A percentile compares a stretch with the other conserved stretches of the same genome.
phyloP scores from a whole-genome alignment of 1,140 invertebrate genomes.

The Apis florea region DNA sequence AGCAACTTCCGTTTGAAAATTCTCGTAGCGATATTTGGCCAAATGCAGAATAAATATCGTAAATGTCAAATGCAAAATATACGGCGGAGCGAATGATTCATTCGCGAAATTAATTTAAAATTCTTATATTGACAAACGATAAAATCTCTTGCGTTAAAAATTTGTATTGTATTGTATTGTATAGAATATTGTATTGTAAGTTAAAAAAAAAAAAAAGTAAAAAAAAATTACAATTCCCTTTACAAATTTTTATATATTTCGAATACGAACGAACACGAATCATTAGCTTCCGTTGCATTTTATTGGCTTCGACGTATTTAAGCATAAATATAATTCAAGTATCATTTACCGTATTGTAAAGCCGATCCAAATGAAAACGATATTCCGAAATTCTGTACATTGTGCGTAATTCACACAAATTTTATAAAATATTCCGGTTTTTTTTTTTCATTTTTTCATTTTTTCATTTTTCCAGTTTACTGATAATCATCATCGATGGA shows the following conservation, averaged over 20 bases:
- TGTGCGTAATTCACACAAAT: neutral
- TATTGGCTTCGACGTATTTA: neutral
- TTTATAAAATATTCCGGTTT: neutral
- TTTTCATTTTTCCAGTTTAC: too few relatives aligned
- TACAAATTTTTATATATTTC: neutral
- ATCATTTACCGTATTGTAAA: neutral
- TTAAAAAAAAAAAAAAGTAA: too few relatives aligned
- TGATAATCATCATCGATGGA: neutral
- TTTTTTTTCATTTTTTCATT: neutral
- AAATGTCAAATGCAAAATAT: neutral
- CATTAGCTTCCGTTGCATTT: neutral
- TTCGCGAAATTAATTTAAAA: constrained; percentile 2
- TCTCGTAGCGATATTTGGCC: neutral
- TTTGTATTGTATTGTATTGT: too few relatives aligned
- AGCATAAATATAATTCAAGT: neutral
- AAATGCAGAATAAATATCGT: neutral
- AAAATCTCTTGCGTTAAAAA: too few relatives aligned
- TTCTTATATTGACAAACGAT: neutral
- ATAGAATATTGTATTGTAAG: too few relatives aligned
- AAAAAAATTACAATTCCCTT: neutral
- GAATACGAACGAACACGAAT: neutral
- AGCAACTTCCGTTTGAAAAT: neutral
- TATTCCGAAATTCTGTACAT: neutral
- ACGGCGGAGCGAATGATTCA: neutral
- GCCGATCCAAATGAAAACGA: neutral